Evolutionary conservation across 2,797 vertebrate species (phyloP).

Genomic region (Taenioides sp.): DNA sequence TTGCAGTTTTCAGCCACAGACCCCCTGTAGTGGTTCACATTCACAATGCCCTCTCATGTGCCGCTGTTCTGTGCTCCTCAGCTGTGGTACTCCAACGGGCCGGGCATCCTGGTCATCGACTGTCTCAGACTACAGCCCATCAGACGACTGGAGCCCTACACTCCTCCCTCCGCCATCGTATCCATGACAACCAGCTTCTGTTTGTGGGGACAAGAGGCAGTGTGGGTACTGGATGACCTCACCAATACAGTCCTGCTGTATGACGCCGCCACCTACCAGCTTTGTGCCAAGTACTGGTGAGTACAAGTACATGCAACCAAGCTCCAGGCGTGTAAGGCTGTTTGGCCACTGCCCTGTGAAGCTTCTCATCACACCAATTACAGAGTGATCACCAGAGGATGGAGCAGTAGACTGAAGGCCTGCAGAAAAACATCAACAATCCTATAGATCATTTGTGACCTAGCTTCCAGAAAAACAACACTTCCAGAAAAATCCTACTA

Average conservation of each 20-base stretch:
- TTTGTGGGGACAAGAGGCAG: conserved; percentile 86
- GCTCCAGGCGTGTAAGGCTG: not conserved
- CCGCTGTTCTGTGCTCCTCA: conserved; percentile 24
- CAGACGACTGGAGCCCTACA: conserved; percentile 85
- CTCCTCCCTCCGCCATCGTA: conserved; percentile 73
- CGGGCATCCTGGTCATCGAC: conserved; percentile 87
- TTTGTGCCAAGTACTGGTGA: conserved; percentile 86
- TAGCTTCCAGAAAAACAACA: too few relatives aligned
- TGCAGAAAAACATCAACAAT: not conserved
- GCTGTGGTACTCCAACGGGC: conserved; percentile 94
- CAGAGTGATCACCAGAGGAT: too few relatives aligned
- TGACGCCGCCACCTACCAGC: conserved; percentile 83
- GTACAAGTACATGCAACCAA: conserved; percentile 15
- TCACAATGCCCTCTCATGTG: not conserved
- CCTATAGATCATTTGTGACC: too few relatives aligned
- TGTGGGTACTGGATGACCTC: conserved; percentile 89
- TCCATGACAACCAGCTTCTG: conserved; percentile 81
- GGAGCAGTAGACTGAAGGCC: not conserved
- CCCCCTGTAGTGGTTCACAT: not conserved
- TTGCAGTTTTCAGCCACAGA: too few relatives aligned
- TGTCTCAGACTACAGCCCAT: conserved; percentile 77
- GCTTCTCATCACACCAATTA: not conserved
- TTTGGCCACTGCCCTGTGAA: not conserved
- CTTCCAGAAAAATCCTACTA: too few relatives aligned
- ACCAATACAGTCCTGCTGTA: conserved; percentile 88